Base-by-base conservation (phyloP, 2,113 vertebrate species). In the Callaeas wilsoni region DNA sequence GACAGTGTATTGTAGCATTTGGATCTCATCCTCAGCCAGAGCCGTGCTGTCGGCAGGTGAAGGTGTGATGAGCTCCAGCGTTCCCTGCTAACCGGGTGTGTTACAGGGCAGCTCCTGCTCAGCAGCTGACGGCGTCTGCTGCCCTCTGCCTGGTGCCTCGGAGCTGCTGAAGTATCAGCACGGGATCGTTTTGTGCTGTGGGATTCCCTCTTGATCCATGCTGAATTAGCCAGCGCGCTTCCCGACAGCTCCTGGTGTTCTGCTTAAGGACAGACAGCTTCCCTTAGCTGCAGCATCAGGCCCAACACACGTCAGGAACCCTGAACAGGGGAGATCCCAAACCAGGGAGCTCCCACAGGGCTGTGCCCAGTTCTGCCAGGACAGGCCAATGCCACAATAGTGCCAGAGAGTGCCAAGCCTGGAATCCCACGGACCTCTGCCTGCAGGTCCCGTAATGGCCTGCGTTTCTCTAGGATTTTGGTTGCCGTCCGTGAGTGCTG, bases 131-230 rank as follows among this genome's bases (percentile, higher is more conserved):
- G 18, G 82, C 26, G 44, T 92, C 49, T 95, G 90, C 83, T 93
- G 94, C 94, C 94, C 92, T 94, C 92, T 96, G 79, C 88, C 92
- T 80, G 81, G 27, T 6, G 42, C 52, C n/a, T 53, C 4, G 1
- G 74, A 37, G 26, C 39, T 37, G 78, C 63, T 41, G 62, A 37
- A 60, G 53, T 3, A 33, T 0, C 46, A 5, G 6, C 25, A 17
- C 1, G 1, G 35, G 8, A 14, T 19, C 12, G 2, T 7, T 10
- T 3, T 1, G 13, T 1, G 1, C 65, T 35, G 29, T 5, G 47
- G 30, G 59, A 42, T 25, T 63, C 56, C 15, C 3, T 6, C 18
- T 12, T 8, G 20, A 19, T 25, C 63, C 27, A 0, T 8, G 44
- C 57, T 33, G 47, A 68, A 17, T 27, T 29, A 89, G 13, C 26